Base-by-base conservation (phyloP, 2,113 vertebrate genomes). In the Phalacrocorax carbo region DNA sequence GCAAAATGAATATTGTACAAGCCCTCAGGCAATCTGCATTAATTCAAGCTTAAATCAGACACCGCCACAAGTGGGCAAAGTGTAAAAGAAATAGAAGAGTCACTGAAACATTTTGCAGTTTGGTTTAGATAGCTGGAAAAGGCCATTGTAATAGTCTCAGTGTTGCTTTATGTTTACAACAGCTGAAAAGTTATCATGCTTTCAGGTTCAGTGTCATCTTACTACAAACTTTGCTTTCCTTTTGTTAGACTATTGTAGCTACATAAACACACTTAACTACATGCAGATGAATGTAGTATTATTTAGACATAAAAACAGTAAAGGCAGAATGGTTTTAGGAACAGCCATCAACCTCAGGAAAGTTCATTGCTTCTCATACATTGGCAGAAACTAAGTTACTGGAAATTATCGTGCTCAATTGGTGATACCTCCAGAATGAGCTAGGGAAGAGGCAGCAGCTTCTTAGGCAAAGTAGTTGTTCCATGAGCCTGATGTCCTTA, bases 11-110 rank as follows among this genome's bases (percentile, higher is more conserved):
- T 80, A 77, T 70, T 85, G 78, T 90, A 94, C 54, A 78, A 86
- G 58, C 89, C 96, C 95, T 96, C 75, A 91, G 91, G 94, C 96
- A 95, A 78, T 96, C 66, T 0, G 2, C 75, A 88, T 93, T 97
- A 96, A 95, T 96, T 91, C 78, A 73, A 90, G 55, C 71, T 95
- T 91, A 90, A 93, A 95, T 95, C 73, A 94, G 58, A 77, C 16
- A 58, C 32, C 70, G 91, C 4, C 70, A 91, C 84, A 95, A 97
- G 82, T 94, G 68, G 93, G 75, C 62, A 94, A 94, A 94, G 84
- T 80, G 70, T 88, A 92, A 95, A 89, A 91, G 65, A 93, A 88
- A 79, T 91, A 90, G 78, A 91, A 94, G n/a, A 94, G 95, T 94
- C 86, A 55, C 62, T 80, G 54, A 91, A 95, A 94, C 32, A 85